phyloP scores from a whole-genome alignment of 2,888 invertebrate genomes.

The Phyllotreta striolata region DNA sequence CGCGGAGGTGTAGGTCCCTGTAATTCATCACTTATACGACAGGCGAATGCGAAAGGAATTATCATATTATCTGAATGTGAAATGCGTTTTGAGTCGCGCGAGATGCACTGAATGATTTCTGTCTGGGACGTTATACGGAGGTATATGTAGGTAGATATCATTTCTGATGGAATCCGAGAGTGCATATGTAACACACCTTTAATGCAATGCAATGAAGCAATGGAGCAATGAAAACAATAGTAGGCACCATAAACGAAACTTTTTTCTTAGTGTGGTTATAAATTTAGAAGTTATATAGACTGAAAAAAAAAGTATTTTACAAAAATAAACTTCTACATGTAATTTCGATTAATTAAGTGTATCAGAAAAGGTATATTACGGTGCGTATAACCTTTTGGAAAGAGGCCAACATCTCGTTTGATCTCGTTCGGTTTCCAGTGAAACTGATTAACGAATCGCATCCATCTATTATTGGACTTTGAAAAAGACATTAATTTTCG shows the following conservation, averaged over 20 bases:
- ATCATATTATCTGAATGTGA: slow-evolving; percentile 54
- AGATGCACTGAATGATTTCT: slow-evolving; percentile 8
- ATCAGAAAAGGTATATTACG: slow-evolving; percentile 4
- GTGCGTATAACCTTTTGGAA: background rate
- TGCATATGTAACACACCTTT: too few relatives aligned
- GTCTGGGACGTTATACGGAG: slow-evolving; percentile 9
- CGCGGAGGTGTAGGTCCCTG: slow-evolving; percentile 58
- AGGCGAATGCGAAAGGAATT: slow-evolving; percentile 57
- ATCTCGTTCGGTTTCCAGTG: background rate
- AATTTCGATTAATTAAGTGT: background rate
- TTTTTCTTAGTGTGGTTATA: slow-evolving; percentile 5
- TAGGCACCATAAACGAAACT: too few relatives aligned
- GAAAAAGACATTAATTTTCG: background rate
- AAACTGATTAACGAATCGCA: slow-evolving; percentile 6
- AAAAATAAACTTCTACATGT: slow-evolving; percentile 24
- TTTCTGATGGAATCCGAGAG: background rate
- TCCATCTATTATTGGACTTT: slow-evolving; percentile 2
- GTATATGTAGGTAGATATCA: slow-evolving; percentile 16
- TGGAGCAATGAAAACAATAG: too few relatives aligned
- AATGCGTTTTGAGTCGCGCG: background rate
- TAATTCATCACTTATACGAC: slow-evolving; percentile 60
- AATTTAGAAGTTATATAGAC: slow-evolving; percentile 4
- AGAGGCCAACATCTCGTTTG: slow-evolving; percentile 3
- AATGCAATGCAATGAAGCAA: too few relatives aligned
- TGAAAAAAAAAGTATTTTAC: slow-evolving; percentile 4